Evolutionary conservation across 2,797 vertebrate species (phyloP).

Genomic region (Lepilemur septentrionalis): DNA sequence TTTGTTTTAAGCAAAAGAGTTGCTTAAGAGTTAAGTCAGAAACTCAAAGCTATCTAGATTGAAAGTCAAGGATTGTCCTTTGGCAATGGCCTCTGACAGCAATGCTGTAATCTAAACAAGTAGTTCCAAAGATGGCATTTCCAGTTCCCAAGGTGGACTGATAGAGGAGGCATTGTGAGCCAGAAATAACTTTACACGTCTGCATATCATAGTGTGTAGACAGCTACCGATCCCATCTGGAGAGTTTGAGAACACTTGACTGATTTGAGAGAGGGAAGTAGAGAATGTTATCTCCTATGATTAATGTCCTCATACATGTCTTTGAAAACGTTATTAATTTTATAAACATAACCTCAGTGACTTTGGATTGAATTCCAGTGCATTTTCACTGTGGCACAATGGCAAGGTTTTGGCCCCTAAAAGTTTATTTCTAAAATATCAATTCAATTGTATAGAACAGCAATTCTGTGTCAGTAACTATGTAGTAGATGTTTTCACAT

Average conservation of each 20-base stretch:
- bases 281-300: background rate
- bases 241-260: background rate
- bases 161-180: background rate
- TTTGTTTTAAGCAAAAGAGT: background rate
- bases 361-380: background rate
- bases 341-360: background rate
- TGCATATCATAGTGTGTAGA: background rate
- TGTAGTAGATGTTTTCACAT: background rate
- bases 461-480: background rate
- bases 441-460: background rate
- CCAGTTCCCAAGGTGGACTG: background rate
- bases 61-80: background rate
- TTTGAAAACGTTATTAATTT: background rate
- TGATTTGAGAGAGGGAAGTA: background rate
- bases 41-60: background rate
- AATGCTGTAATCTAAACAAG: background rate
- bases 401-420: background rate
- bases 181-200: background rate
- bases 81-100: background rate
- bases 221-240: background rate
- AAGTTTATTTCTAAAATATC: background rate
- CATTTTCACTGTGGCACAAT: background rate
- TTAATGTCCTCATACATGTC: background rate
- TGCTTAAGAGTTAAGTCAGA: background rate
- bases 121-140: background rate